Conservation (phyloP, 2,888 invertebrate genomes). For the Napeogenes sylphis region DNA sequence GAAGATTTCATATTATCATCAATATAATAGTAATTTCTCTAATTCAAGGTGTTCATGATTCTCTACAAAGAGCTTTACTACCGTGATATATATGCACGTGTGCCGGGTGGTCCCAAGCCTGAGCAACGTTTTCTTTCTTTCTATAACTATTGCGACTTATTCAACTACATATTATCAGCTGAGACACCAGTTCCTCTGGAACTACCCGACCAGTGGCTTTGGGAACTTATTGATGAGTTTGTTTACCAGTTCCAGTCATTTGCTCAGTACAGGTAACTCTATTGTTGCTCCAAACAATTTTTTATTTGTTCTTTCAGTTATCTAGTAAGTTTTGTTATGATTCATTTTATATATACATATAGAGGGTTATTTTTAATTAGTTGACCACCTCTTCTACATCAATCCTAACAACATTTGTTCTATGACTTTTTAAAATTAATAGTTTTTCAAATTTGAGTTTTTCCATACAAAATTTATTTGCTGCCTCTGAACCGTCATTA, state of each 20-base stretch:
- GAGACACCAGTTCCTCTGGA: slow-evolving; percentile 92
- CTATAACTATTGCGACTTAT: slow-evolving; percentile 98
- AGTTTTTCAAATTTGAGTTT: too few relatives aligned
- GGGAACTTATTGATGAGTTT: slow-evolving; percentile 99
- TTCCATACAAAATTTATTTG: too few relatives aligned
- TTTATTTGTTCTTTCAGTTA: slow-evolving; percentile 8
- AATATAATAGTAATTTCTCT: too few relatives aligned
- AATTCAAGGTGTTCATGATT: slow-evolving; percentile 87
- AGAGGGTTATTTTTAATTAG: too few relatives aligned
- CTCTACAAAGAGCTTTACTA: slow-evolving; percentile 98
- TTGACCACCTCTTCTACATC: too few relatives aligned
- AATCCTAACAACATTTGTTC: too few relatives aligned
- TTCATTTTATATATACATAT: too few relatives aligned
- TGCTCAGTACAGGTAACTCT: slow-evolving; percentile 84
- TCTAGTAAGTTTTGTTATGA: background rate
- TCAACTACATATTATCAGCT: slow-evolving; percentile 95
- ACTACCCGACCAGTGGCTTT: slow-evolving; percentile 98
- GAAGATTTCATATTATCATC: too few relatives aligned
- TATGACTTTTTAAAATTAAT: too few relatives aligned
- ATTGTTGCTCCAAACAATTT: slow-evolving; percentile 11
- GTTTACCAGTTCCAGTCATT: slow-evolving; percentile 98
- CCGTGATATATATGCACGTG: slow-evolving; percentile 96
- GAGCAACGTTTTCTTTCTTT: slow-evolving; percentile 97
- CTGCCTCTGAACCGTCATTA: too few relatives aligned
- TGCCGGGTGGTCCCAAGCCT: slow-evolving; percentile 91